phyloP scores from a whole-genome alignment of 2,888 invertebrate genomes.

The Apodemia hepburni region DNA sequence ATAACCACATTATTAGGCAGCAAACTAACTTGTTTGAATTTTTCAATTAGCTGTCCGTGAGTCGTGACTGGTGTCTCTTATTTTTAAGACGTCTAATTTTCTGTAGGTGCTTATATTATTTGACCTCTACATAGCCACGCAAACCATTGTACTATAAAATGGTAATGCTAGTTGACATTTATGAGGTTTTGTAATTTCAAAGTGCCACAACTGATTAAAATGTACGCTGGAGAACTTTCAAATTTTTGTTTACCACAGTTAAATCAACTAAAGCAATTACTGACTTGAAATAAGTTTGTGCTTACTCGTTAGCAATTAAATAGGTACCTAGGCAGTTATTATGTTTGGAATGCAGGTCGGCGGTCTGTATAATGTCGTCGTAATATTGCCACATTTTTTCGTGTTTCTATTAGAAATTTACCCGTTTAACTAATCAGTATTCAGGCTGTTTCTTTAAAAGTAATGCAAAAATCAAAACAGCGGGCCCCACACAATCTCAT shows the following conservation, averaged over 20 bases:
- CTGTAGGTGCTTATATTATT: neutral
- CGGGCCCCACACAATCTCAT: too few relatives aligned
- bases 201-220: neutral
- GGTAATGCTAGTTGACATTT: neutral
- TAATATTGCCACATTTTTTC: conserved; percentile 9
- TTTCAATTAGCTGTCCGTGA: neutral
- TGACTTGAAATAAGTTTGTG: conserved; percentile 6
- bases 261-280: conserved; percentile 1
- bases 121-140: neutral
- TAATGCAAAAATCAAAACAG: too few relatives aligned
- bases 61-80: conserved; percentile 1
- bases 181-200: conserved; percentile 1
- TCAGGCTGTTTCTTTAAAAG: neutral
- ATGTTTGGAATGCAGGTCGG: conserved; percentile 7
- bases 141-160: conserved; percentile 4
- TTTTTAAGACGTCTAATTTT: neutral
- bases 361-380: neutral
- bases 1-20: too few relatives aligned
- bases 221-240: neutral
- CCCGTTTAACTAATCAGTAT: neutral
- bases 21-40: too few relatives aligned
- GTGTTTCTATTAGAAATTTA: neutral
- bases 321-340: conserved; percentile 4
- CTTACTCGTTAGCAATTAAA: neutral
- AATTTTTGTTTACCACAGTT: conserved; percentile 10